These are phyloP conservation scores for Sebastes trivittatus DNA, from an alignment of 2,797 vertebrate genomes.

Conservation along the genomic window DNA sequence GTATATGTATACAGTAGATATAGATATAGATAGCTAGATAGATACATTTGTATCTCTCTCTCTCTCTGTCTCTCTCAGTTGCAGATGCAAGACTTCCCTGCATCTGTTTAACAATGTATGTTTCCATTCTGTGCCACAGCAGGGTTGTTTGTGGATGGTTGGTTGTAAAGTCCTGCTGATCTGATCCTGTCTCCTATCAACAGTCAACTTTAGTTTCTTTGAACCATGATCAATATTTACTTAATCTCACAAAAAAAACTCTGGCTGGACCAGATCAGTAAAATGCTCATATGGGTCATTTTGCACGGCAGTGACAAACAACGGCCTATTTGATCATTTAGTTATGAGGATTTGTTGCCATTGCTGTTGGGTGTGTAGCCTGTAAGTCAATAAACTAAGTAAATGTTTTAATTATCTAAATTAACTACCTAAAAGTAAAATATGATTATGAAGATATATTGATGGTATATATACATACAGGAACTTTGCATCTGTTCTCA, in stretches of 20 bases:
- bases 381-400: background rate
- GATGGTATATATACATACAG: background rate
- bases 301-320: background rate
- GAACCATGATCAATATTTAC: background rate
- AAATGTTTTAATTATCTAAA: background rate
- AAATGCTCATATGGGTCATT: background rate
- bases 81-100: background rate
- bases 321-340: background rate
- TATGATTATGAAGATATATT: background rate
- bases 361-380: background rate
- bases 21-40: too few relatives aligned
- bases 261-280: background rate
- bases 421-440: background rate
- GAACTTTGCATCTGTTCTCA: background rate
- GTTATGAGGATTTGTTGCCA: background rate
- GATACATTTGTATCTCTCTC: too few relatives aligned
- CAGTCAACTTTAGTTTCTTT: background rate
- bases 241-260: background rate
- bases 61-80: background rate
- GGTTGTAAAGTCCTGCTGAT: background rate
- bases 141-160: background rate
- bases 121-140: background rate
- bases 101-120: background rate
- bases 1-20: too few relatives aligned
- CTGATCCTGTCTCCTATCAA: background rate